Percentiles rank a stretch among this genome's conserved stretches.
These are phyloP conservation scores for Catharus fuscescens DNA, from an alignment of 2,113 vertebrate species.

Conservation along the genomic window DNA sequence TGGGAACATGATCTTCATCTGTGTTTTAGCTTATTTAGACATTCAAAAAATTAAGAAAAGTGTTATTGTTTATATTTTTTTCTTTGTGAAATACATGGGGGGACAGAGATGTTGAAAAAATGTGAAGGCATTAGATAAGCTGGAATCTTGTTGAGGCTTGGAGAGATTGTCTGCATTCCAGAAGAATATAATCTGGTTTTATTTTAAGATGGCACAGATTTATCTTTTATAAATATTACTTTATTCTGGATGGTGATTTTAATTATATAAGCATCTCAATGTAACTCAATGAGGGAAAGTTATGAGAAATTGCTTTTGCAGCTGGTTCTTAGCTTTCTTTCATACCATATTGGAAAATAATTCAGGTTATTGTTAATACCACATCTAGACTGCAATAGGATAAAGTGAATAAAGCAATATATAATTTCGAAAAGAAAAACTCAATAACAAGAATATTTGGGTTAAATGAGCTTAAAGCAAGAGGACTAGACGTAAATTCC, in stretches of 20 bases:
- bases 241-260: not conserved
- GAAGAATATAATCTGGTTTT: not conserved
- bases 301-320: not conserved
- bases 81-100: not conserved
- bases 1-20: not conserved
- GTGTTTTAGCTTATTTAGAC: not conserved
- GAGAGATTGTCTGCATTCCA: not conserved
- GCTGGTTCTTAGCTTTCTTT: not conserved
- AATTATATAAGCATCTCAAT: not conserved
- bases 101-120: not conserved
- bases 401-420: not conserved
- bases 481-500: not conserved
- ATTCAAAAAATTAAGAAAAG: not conserved
- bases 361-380: not conserved
- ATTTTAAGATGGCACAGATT: not conserved
- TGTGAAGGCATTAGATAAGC: not conserved
- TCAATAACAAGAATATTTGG: fast-evolving
- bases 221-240: not conserved
- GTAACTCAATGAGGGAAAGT: not conserved
- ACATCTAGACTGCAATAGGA: not conserved
- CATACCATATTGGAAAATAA: not conserved
- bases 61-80: not conserved
- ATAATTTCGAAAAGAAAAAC: not conserved
- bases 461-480: not conserved
- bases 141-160: not conserved